Percentiles rank a stretch among this genome's conserved stretches.
phyloP scores from a whole-genome alignment of 2,888 invertebrate species.

The Ectemnius continuus region DNA sequence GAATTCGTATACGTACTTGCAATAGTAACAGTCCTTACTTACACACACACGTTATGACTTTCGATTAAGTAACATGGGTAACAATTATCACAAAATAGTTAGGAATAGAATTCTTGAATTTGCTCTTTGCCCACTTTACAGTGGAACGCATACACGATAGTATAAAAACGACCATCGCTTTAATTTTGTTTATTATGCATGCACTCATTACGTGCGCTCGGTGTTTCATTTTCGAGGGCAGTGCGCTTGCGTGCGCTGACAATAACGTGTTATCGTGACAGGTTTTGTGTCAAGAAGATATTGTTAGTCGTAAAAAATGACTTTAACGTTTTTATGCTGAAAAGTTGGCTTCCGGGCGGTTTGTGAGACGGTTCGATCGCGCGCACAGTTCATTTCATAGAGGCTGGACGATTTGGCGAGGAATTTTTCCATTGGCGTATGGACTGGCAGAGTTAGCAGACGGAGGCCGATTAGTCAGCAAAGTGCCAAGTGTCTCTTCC shows the following conservation, averaged over 20 bases:
- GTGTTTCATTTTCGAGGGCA: background rate
- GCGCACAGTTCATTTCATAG: no score
- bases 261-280: background rate
- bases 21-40: background rate
- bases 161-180: background rate
- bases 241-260: background rate
- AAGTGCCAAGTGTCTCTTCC: constrained; percentile 43
- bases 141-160: constrained; percentile 14
- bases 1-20: constrained; percentile 59
- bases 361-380: no score
- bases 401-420: background rate
- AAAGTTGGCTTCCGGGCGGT: no score
- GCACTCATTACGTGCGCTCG: constrained; percentile 1
- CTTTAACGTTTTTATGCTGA: background rate
- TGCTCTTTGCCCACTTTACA: constrained; percentile 3
- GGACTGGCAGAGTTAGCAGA: constrained; percentile 22
- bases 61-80: no score
- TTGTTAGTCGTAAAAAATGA: background rate
- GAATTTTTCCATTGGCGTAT: constrained; percentile 21
- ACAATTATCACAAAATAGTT: no score
- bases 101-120: constrained; percentile 13
- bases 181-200: constrained; percentile 1
- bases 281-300: background rate
- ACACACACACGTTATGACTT: no score
- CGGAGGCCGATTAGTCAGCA: constrained; percentile 51